These are phyloP conservation scores for Drosophila watanabei DNA, from an alignment of 1,140 invertebrate genomes.

Conservation along the genomic window DNA sequence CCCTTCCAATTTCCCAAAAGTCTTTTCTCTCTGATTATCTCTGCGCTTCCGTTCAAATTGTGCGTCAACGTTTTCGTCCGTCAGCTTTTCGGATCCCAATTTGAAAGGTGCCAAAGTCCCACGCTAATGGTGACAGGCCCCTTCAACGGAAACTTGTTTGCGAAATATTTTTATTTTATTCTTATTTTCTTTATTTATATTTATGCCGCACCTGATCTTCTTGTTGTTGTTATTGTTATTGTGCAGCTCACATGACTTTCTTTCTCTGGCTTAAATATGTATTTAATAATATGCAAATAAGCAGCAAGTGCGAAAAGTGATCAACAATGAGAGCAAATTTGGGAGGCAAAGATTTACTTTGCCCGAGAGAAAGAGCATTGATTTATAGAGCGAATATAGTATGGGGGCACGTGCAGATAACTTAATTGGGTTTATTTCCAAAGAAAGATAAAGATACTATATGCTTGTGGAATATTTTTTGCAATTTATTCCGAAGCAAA, in stretches of 20 bases:
- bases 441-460: not conserved
- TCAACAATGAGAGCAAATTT: conserved; percentile 17
- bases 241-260: conserved; percentile 61
- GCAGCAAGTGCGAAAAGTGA: conserved; percentile 54
- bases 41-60: conserved; percentile 27
- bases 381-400: conserved; percentile 1
- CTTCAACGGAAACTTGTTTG: conserved; percentile 50
- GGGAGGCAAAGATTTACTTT: not conserved
- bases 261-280: conserved; percentile 42
- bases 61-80: conserved; percentile 31
- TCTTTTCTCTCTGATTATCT: conserved; percentile 16
- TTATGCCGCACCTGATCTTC: conserved; percentile 16
- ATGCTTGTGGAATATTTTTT: not conserved
- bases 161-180: conserved; percentile 26
- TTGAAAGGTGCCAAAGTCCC: conserved; percentile 47
- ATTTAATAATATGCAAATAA: conserved; percentile 56
- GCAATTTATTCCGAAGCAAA: too few species aligned
- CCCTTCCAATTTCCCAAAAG: not conserved
- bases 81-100: conserved; percentile 23
- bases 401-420: conserved; percentile 5
- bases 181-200: conserved; percentile 21
- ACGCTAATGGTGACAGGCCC: conserved; percentile 41
- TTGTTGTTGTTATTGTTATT: conserved; percentile 46
- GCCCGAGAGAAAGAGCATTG: not conserved
- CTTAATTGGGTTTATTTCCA: conserved; percentile 1